Conservation (phyloP, 2,113 vertebrate genomes). For the Arizona elegans region DNA sequence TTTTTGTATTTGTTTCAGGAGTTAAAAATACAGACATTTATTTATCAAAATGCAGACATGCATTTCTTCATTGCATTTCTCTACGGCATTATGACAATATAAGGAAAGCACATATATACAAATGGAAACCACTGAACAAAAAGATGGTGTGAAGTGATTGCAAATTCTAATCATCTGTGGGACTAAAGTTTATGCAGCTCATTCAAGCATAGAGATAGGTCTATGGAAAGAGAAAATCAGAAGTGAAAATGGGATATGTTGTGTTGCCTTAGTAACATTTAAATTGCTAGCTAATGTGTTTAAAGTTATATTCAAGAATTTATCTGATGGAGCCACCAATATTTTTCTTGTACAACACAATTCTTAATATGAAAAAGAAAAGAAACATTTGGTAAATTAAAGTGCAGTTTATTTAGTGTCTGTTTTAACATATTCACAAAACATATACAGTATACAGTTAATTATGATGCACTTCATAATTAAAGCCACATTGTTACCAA, state of each 20-base stretch:
- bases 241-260: slow-evolving; percentile 24
- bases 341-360: neutral
- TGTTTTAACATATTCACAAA: neutral
- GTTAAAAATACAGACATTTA: slow-evolving; percentile 33
- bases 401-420: neutral
- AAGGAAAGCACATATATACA: slow-evolving; percentile 17
- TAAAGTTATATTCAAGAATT: neutral
- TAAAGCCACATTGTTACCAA: neutral
- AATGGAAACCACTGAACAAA: slow-evolving; percentile 38
- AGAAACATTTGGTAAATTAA: neutral
- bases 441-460: neutral
- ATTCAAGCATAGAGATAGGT: slow-evolving; percentile 35
- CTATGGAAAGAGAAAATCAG: slow-evolving; percentile 2
- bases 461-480: neutral
- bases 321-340: neutral
- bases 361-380: neutral
- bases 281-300: slow-evolving; percentile 22
- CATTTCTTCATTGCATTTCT: slow-evolving; percentile 41
- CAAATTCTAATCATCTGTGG: slow-evolving; percentile 27
- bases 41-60: slow-evolving; percentile 26
- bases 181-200: slow-evolving; percentile 13
- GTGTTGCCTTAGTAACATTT: slow-evolving; percentile 16
- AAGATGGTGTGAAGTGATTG: slow-evolving; percentile 26
- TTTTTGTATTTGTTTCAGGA: slow-evolving; percentile 25
- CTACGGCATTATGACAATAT: slow-evolving; percentile 24